These are phyloP conservation scores for Phyllotreta cruciferae DNA, from an alignment of 2,888 invertebrate species.

Conservation along the genomic window DNA sequence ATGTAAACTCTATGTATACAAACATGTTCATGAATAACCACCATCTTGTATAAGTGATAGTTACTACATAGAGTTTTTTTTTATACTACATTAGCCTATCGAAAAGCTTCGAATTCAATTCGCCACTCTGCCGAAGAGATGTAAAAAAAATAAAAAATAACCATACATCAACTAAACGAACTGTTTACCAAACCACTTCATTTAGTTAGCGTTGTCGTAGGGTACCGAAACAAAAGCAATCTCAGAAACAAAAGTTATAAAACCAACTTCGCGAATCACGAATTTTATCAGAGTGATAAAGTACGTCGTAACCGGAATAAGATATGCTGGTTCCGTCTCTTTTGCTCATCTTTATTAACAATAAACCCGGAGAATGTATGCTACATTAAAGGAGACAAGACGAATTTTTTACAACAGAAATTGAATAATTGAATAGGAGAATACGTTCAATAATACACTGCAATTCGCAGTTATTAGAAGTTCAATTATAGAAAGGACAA, in stretches of 20 bases:
- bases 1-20: slow-evolving; percentile 7
- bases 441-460: too few relatives aligned
- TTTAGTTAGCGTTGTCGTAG: slow-evolving; percentile 31
- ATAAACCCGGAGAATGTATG: slow-evolving; percentile 24
- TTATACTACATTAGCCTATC: slow-evolving; percentile 24
- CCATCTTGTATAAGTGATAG: too few relatives aligned
- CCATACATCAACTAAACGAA: slow-evolving; percentile 29
- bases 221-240: slow-evolving; percentile 33
- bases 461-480: too few relatives aligned
- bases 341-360: slow-evolving; percentile 27
- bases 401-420: too few relatives aligned
- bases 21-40: not conserved
- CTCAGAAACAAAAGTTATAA: slow-evolving; percentile 36
- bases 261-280: slow-evolving; percentile 31
- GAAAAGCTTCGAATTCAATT: slow-evolving; percentile 21
- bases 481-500: too few relatives aligned
- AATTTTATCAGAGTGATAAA: slow-evolving; percentile 35
- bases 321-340: slow-evolving; percentile 30
- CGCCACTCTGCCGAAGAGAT: slow-evolving; percentile 7
- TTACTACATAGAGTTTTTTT: too few relatives aligned
- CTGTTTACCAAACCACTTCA: slow-evolving; percentile 30
- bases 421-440: too few relatives aligned
- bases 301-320: slow-evolving; percentile 31
- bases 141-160: slow-evolving; percentile 11
- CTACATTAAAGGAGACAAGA: slow-evolving; percentile 2